Percentiles rank a stretch among this genome's conserved stretches.
These are phyloP conservation scores for Polia nebulosa DNA, from an alignment of 2,888 invertebrate species.

Conservation along the genomic window DNA sequence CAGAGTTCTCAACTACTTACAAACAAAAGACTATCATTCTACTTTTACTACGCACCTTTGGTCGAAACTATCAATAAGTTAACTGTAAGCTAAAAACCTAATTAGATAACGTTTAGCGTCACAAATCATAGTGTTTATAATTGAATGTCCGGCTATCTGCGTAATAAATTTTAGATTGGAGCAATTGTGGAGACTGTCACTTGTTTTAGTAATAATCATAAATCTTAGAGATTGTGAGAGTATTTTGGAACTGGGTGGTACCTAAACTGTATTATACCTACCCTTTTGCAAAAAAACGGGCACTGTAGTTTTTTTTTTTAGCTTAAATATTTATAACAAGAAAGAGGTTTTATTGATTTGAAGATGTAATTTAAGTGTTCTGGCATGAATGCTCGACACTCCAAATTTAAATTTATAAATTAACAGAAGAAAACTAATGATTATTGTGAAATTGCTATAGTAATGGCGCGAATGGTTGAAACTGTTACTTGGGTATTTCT, in stretches of 20 bases:
- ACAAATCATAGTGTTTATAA: conserved; percentile 41
- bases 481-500: too few species aligned
- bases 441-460: too few species aligned
- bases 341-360: too few species aligned
- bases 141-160: conserved; percentile 40
- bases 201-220: conserved; percentile 24
- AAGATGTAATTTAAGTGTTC: too few species aligned
- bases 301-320: too few species aligned
- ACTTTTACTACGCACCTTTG: conserved; percentile 36
- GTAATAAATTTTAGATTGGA: conserved; percentile 36
- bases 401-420: too few species aligned
- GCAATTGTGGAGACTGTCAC: conserved; percentile 6
- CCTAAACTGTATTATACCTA: too few species aligned
- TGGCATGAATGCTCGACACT: too few species aligned
- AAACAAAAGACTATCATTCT: conserved; percentile 6
- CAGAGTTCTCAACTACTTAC: neutral
- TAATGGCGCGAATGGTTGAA: too few species aligned
- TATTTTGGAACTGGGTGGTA: neutral
- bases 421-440: too few species aligned
- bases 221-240: conserved; percentile 18
- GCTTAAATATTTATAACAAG: too few species aligned
- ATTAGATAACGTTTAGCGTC: conserved; percentile 48
- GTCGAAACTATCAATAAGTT: conserved; percentile 25
- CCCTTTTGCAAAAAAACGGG: too few species aligned
- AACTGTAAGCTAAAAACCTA: conserved; percentile 56